Evolutionary conservation across 2,888 invertebrate species (phyloP).

Genomic region (Ophion slaviceki): DNA sequence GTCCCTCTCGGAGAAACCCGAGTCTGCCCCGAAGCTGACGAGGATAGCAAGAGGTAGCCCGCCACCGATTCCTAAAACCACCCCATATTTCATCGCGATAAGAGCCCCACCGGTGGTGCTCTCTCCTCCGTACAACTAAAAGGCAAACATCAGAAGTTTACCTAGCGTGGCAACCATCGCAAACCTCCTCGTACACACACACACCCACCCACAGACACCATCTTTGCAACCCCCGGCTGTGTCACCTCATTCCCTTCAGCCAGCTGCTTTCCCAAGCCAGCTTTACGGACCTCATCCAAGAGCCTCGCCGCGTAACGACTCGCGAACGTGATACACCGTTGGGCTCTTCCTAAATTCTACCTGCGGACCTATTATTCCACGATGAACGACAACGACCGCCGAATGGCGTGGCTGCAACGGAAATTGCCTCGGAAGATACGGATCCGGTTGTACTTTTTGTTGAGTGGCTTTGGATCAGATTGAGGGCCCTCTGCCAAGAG

Average conservation of each 20-base stretch:
- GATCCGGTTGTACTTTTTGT: not conserved
- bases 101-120: conserved; percentile 31
- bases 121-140: conserved; percentile 35
- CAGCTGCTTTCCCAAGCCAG: conserved; percentile 37
- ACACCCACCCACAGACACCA: not conserved
- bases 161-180: conserved; percentile 40
- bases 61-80: conserved; percentile 44
- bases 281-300: conserved; percentile 38
- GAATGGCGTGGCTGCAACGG: not conserved
- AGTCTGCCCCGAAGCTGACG: not conserved
- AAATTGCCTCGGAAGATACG: conserved; percentile 6
- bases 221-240: not conserved
- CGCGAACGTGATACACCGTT: conserved; percentile 32
- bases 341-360: conserved; percentile 5
- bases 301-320: conserved; percentile 24
- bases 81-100: conserved; percentile 62
- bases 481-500: too few relatives aligned
- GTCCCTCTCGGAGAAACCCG: too few relatives aligned
- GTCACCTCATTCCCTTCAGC: conserved; percentile 11
- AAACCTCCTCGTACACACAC: conserved; percentile 9
- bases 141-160: conserved; percentile 63
- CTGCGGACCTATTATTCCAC: conserved; percentile 22
- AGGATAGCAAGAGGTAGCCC: conserved; percentile 19
- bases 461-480: not conserved
- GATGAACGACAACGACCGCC: conserved; percentile 2